Evolutionary conservation across 2,113 vertebrate genomes (phyloP).

Genomic region (Podarcis cretensis): DNA sequence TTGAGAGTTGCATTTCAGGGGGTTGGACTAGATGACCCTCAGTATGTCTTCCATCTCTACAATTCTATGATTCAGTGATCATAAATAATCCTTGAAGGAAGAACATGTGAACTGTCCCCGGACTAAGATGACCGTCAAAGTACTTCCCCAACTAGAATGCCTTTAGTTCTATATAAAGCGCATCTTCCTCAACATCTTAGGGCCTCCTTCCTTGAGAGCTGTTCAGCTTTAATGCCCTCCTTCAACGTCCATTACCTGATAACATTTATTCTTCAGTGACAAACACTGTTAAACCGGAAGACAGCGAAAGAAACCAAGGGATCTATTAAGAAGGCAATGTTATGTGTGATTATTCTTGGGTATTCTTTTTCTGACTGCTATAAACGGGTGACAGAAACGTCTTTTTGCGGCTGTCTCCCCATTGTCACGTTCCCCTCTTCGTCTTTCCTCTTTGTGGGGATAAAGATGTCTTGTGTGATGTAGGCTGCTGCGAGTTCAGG

Average conservation of each 20-base stretch:
- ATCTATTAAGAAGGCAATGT: constrained; percentile 34
- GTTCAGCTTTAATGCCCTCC: constrained; percentile 39
- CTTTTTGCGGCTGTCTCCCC: constrained; percentile 25
- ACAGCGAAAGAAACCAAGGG: background rate
- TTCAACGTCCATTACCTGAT: background rate
- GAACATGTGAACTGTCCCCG: background rate
- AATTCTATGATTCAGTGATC: no score
- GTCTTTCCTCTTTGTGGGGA: background rate
- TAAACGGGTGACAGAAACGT: constrained; percentile 44
- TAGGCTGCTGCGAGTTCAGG: background rate
- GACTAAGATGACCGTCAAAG: background rate
- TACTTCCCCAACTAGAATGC: background rate
- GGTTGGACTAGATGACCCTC: no score
- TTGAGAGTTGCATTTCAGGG: no score
- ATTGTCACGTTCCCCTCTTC: background rate
- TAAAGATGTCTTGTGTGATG: constrained; percentile 31
- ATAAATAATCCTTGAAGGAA: background rate
- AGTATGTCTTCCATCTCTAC: no score
- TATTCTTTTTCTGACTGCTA: constrained; percentile 39
- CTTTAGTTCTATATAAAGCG: background rate
- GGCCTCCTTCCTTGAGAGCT: constrained; percentile 14
- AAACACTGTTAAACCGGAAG: constrained; percentile 26
- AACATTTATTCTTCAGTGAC: constrained; percentile 21
- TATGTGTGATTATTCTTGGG: constrained; percentile 12
- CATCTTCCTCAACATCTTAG: constrained; percentile 25